phyloP scores from a whole-genome alignment of 2,797 vertebrate genomes.

The Choloepus didactylus region DNA sequence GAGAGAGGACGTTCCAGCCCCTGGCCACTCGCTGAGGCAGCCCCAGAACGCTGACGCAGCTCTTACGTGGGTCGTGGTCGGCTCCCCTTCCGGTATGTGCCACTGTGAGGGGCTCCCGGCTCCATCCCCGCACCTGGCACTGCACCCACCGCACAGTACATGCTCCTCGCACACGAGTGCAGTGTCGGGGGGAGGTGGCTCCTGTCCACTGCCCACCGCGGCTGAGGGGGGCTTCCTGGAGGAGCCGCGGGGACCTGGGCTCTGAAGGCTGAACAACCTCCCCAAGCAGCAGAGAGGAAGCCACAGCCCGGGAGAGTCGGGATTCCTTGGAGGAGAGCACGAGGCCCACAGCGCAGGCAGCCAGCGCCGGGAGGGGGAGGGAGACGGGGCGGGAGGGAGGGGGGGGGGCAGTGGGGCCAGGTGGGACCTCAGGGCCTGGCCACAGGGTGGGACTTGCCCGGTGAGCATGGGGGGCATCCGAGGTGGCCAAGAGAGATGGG shows the following conservation, averaged over 20 bases:
- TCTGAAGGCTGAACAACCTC: background rate
- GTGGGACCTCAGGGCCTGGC: accelerated
- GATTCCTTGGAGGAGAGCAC: too few species aligned
- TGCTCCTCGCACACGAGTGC: background rate
- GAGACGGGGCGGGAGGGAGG: background rate
- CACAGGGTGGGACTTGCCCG: background rate
- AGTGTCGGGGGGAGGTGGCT: too few species aligned
- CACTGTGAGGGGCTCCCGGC: too few species aligned
- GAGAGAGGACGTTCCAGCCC: too few species aligned
- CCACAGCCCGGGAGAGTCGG: background rate
- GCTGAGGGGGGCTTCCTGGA: too few species aligned
- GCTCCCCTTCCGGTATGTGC: accelerated
- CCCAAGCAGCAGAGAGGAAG: too few species aligned
- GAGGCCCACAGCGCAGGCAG: too few species aligned
- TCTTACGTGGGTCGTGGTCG: accelerated
- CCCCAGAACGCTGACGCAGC: too few species aligned
- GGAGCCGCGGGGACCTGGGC: too few species aligned
- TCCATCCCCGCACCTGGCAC: background rate
- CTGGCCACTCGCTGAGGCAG: too few species aligned
- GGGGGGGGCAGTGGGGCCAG: background rate
- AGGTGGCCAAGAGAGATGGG: background rate
- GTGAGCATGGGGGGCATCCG: too few species aligned
- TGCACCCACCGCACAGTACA: accelerated
- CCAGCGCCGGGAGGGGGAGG: too few species aligned
- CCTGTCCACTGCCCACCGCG: background rate